These are phyloP conservation scores for Vanessa cardui DNA, from an alignment of 2,888 invertebrate species.

Conservation along the genomic window DNA sequence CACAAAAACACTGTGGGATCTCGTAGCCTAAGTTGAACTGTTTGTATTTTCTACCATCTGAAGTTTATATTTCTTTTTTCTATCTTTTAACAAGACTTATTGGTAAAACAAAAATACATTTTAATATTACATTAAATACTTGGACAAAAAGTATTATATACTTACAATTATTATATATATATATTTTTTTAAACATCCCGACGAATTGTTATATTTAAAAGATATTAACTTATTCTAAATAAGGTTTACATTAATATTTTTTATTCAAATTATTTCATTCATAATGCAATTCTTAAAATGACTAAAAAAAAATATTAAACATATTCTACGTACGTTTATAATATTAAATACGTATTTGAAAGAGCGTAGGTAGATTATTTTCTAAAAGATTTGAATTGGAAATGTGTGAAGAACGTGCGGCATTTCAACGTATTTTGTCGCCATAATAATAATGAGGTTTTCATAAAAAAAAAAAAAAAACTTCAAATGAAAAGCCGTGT, in stretches of 20 bases:
- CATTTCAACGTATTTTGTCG: not conserved
- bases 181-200: too few relatives aligned
- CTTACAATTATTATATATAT: too few relatives aligned
- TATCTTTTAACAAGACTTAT: too few relatives aligned
- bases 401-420: not conserved
- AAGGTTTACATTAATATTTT: not conserved
- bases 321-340: not conserved
- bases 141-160: too few relatives aligned
- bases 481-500: slow-evolving; percentile 3
- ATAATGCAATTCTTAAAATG: not conserved
- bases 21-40: not conserved
- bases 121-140: too few relatives aligned
- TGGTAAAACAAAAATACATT: too few relatives aligned
- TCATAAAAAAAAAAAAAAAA: slow-evolving; percentile 14
- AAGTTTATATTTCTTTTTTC: too few relatives aligned
- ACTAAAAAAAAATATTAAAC: not conserved
- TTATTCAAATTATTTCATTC: not conserved
- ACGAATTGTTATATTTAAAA: too few relatives aligned
- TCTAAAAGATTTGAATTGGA: not conserved
- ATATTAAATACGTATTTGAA: not conserved
- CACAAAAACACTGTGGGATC: not conserved
- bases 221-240: too few relatives aligned
- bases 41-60: too few relatives aligned
- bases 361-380: not conserved
- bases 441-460: slow-evolving; percentile 7